A percentile compares a stretch with the other conserved stretches of the same genome.
These are phyloP conservation scores for Oscheius sp. DNA, from an alignment of 2,888 invertebrate genomes.

Conservation along the genomic window DNA sequence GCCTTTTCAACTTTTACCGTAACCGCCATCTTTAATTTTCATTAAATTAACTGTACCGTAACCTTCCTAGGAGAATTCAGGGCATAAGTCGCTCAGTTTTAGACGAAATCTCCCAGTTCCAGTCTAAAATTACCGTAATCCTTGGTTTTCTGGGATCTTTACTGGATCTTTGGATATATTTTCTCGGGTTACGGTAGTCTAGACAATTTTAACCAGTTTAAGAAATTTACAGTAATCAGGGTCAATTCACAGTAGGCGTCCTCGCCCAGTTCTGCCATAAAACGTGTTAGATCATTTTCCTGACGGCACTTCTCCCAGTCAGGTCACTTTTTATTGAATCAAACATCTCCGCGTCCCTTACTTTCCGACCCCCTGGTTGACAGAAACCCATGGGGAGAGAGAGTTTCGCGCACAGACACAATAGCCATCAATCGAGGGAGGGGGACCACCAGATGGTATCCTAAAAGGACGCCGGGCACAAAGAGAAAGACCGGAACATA, in stretches of 20 bases:
- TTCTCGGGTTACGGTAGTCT: too few species aligned
- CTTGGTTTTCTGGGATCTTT: too few species aligned
- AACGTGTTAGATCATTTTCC: neutral
- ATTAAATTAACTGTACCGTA: too few species aligned
- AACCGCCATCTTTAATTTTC: too few species aligned
- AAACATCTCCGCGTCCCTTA: neutral
- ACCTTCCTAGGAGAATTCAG: too few species aligned
- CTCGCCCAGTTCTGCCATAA: neutral
- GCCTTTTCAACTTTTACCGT: too few species aligned
- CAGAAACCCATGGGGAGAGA: neutral
- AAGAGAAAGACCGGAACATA: neutral
- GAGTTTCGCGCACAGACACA: slow-evolving; percentile 20
- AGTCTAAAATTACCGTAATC: too few species aligned
- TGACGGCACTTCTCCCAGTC: neutral
- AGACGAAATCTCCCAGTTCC: too few species aligned
- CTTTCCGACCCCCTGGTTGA: neutral
- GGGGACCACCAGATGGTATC: slow-evolving; percentile 27
- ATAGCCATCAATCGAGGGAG: slow-evolving; percentile 33
- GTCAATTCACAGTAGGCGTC: neutral
- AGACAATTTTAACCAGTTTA: too few species aligned
- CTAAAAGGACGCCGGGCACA: slow-evolving; percentile 19
- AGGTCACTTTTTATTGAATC: neutral
- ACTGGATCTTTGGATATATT: too few species aligned
- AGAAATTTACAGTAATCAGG: neutral
- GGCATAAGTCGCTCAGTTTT: too few species aligned